Percentiles rank a stretch among this genome's conserved stretches.
phyloP scores from a whole-genome alignment of 1,140 invertebrate species.

The Tetraneura akinire region DNA sequence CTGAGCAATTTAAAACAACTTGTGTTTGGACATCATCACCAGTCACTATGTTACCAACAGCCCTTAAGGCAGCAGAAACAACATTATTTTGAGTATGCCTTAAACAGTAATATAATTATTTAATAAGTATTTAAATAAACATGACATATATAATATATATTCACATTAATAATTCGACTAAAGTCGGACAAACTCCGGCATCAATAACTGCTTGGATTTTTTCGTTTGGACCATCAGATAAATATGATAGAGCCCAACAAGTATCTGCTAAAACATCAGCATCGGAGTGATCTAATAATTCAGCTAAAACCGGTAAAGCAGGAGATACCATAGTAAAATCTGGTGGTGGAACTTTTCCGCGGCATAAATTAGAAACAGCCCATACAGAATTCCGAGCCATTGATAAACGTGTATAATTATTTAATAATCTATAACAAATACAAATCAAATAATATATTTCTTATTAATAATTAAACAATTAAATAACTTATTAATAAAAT shows the following conservation, averaged over 20 bases:
- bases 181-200: conserved; percentile 88
- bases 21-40: conserved; percentile 97
- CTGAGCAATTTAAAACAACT: conserved; percentile 87
- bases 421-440: conserved; percentile 47
- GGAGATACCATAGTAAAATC: conserved; percentile 80
- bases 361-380: conserved; percentile 93
- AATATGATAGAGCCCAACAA: conserved; percentile 93
- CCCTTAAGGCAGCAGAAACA: conserved; percentile 90
- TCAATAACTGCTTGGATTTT: conserved; percentile 98
- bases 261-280: conserved; percentile 90
- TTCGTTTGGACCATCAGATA: conserved; percentile 96
- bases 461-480: too few species aligned
- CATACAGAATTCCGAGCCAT: conserved; percentile 98
- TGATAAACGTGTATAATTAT: conserved; percentile 66
- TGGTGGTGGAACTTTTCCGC: conserved; percentile 95
- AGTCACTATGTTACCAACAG: conserved; percentile 97
- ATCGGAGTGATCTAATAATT: conserved; percentile 86
- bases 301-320: conserved; percentile 83
- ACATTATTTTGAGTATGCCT: conserved; percentile 89
- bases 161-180: conserved; percentile 92
- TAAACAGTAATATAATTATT: conserved; percentile 54
- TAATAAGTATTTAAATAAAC: too few species aligned
- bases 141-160: conserved; percentile 52
- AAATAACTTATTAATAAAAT: too few species aligned
- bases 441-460: too few species aligned